Base-by-base conservation (phyloP, 2,797 vertebrate genomes). In the Sebastolobus altivelis region DNA sequence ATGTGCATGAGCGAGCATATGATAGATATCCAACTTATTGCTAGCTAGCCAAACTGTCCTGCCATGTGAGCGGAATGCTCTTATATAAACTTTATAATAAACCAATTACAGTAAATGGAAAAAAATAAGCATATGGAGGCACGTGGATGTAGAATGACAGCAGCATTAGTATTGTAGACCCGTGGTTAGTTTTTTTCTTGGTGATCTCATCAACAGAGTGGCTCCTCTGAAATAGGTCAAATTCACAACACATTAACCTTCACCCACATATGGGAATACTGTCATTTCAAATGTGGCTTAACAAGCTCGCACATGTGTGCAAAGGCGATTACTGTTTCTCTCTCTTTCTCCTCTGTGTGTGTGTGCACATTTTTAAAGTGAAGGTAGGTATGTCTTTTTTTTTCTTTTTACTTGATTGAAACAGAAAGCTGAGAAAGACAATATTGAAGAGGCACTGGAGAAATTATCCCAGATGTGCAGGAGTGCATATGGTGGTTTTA, bases 221-320 rank as follows among this genome's bases (percentile, higher is more conserved):
- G 78, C 67, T 80, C 33, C 46, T 72, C 55, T 85, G 29, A 94
- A 92, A 86, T 92, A 89, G 93, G 90, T 94, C 90, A 92, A 71
- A 92, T 81, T 86, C 82, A 89, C 84, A 86, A 59, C 86, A 88
- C 88, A 87, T 85, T 92, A 92, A 94, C 89, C 89, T 92, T 88
- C 79, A 88, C 60, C 71, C 77, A 84, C 83, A 86, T 86, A 75
- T 75, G 81, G 86, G 79, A 91, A 90, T 79, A 71, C 74, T 84
- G 85, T 82, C 74, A 81, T 87, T 87, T 90, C 59, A 90, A 80
- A 80, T 88, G 72, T 80, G 59, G 58, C 67, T 80, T 84, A 78
- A 86, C 67, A 74, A 75, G 77, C 79, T 77, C 77, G 77, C 38
- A 84, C 77, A 46, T 55, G 68, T 66, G 62, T 46, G 60, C 68